Evolutionary conservation across 2,888 invertebrate genomes (phyloP), one percentile per base, ranked within the genome.

Genomic region (Eilema sororculum): DNA sequence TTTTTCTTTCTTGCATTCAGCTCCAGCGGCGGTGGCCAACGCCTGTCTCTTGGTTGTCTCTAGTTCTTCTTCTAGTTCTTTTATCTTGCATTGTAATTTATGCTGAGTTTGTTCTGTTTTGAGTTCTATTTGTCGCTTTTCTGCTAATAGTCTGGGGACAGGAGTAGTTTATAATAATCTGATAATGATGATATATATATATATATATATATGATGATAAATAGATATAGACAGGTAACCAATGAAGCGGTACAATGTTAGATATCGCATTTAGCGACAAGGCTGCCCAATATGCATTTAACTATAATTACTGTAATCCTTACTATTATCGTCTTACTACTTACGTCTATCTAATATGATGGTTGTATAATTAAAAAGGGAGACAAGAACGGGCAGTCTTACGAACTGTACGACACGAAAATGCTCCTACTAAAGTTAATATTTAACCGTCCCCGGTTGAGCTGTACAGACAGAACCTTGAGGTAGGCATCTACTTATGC

Each of bases 21-120:
- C 90, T 2, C 91, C 90, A 52, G 83, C 79, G 12, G 85, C 74
- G 0, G 91, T 78, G 0, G 90, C 90, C 0, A 76, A 63, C 9
- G 92, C 75, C 77, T 95, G 94, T 30, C 91, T 80, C 69, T 84
- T 89, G 0, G 88, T 84, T 0, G 86, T 91, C 20, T 90, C 90
- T 65, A 94, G 68, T 74, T 95, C 91, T 65, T 90, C 89, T 76
- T 93, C 90, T 22, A 94, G 75, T 16, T 86, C 76, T 56, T 82
- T 84, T 9, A 95, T 87, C 76, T 79, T 91, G 4, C 57, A 71
- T 71, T 92, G 87, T 16, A 95, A 78, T 1, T 73, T 80, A 22
- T 71, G 80, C 67, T 82, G 90, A 6, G 89, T 74, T 46, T 85
- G 69, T 20, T 71, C 66, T 20, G 91, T 84, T 71, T 91, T 86